phyloP scores from a whole-genome alignment of 2,797 vertebrate species.

The Cercopithecus petaurista region DNA sequence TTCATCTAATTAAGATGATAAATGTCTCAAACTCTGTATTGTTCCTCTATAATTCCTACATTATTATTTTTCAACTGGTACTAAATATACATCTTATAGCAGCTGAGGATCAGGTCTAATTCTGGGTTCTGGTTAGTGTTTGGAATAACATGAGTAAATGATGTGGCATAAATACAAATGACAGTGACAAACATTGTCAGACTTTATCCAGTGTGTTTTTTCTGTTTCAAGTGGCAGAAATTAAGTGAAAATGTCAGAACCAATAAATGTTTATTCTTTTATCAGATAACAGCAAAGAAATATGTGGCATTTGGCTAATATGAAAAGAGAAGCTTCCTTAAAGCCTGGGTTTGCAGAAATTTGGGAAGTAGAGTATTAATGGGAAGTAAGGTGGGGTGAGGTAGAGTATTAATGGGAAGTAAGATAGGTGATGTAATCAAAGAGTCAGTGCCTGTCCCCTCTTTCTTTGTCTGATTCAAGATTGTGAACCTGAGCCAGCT shows the following conservation, averaged over 20 bases:
- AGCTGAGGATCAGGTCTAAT: neutral
- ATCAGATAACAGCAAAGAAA: neutral
- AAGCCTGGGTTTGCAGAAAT: constrained; percentile 23
- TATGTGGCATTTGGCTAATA: neutral
- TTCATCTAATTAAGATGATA: neutral
- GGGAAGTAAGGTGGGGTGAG: neutral
- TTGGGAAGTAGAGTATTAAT: constrained; percentile 36
- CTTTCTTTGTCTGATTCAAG: neutral
- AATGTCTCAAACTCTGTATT: neutral
- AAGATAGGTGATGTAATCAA: neutral
- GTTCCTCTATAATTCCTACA: neutral
- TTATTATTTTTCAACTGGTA: neutral
- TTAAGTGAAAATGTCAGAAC: neutral
- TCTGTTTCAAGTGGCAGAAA: neutral
- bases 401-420: neutral
- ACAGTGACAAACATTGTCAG: neutral
- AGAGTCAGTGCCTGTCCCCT: neutral
- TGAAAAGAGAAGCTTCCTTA: constrained; percentile 19
- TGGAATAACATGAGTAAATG: neutral
- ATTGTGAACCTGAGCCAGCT: neutral
- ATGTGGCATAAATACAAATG: neutral
- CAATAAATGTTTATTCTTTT: neutral
- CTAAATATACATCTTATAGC: neutral
- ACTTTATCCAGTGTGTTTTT: neutral
- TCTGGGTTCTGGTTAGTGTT: neutral